Evolutionary conservation across 1,140 invertebrate species (phyloP).

Genomic region (Ladona fulva): DNA sequence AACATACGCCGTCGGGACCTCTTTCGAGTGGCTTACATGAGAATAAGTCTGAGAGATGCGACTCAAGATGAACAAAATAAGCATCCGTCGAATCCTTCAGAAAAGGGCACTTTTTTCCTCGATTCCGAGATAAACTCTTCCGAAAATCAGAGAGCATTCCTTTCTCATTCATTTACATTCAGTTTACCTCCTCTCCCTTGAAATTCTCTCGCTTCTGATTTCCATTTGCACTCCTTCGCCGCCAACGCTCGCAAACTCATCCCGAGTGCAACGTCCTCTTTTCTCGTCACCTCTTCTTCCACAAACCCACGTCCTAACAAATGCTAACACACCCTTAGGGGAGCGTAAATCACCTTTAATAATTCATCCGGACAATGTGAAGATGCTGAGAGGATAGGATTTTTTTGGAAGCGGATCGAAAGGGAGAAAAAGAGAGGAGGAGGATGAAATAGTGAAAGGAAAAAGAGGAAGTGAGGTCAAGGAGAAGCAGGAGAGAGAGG

Average conservation of each 20-base stretch:
- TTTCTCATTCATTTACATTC: neutral
- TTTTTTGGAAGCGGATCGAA: neutral
- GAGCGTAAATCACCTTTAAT: neutral
- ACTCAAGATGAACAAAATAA: too few species aligned
- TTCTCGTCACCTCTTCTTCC: neutral
- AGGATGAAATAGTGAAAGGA: neutral
- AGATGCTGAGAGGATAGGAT: neutral
- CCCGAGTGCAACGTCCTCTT: neutral
- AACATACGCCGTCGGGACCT: too few species aligned
- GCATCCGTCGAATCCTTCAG: too few species aligned
- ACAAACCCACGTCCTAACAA: neutral
- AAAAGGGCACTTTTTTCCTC: too few species aligned
- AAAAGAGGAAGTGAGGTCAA: neutral
- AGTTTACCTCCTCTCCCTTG: neutral
- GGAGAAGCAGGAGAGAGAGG: neutral
- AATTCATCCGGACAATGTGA: neutral
- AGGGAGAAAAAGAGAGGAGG: neutral
- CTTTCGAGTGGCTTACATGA: too few species aligned
- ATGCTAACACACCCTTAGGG: neutral
- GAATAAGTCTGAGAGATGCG: too few species aligned
- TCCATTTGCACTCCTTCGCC: neutral
- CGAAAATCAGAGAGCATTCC: neutral
- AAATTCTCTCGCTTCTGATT: neutral
- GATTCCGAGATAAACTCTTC: too few species aligned
- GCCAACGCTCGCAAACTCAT: neutral